These are phyloP conservation scores for Sesamia nonagrioides DNA, from an alignment of 1,140 invertebrate species.

Conservation along the genomic window DNA sequence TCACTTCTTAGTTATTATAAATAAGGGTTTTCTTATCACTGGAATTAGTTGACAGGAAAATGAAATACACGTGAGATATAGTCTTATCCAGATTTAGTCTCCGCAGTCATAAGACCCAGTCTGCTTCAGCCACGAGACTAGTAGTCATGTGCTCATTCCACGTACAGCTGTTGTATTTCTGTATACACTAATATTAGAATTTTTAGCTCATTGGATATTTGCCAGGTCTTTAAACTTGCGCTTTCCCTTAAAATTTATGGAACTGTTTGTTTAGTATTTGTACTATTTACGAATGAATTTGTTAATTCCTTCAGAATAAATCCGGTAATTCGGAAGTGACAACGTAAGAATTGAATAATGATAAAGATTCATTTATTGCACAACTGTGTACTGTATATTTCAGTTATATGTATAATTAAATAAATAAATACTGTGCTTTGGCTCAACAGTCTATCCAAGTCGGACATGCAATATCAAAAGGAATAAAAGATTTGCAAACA, in stretches of 20 bases:
- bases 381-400: too few species aligned
- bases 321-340: not conserved
- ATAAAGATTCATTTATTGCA: too few species aligned
- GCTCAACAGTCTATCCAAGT: too few species aligned
- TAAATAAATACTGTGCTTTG: too few species aligned
- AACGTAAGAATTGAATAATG: constrained; percentile 27
- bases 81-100: constrained; percentile 32
- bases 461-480: too few species aligned
- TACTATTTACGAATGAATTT: constrained; percentile 19
- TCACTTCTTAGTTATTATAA: constrained; percentile 21
- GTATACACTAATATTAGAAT: constrained; percentile 83
- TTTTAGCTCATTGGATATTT: constrained; percentile 80
- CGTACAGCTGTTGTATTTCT: constrained; percentile 78
- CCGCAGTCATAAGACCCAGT: constrained; percentile 65
- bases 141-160: constrained; percentile 82
- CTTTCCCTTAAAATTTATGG: constrained; percentile 66
- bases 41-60: constrained; percentile 9
- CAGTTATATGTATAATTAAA: too few species aligned
- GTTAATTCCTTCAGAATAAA: constrained; percentile 17
- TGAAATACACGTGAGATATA: constrained; percentile 15
- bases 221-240: constrained; percentile 75
- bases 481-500: too few species aligned
- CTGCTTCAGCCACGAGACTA: constrained; percentile 59
- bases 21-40: constrained; percentile 12
- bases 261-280: constrained; percentile 53